phyloP scores from a whole-genome alignment of 2,113 vertebrate genomes.

The Nestor notabilis region DNA sequence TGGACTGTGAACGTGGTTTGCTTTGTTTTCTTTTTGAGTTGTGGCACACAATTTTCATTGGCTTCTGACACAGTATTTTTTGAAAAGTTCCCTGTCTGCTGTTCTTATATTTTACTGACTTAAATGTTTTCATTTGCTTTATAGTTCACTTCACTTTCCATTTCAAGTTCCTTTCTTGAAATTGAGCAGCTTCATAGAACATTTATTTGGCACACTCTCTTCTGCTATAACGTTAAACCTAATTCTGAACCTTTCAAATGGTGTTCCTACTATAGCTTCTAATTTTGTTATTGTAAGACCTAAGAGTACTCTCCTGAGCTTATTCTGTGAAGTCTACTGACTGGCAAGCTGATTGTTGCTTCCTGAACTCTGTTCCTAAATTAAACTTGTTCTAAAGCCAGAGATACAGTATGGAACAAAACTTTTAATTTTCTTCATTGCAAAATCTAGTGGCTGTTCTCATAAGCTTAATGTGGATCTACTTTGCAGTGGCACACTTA shows the following conservation, averaged over 20 bases:
- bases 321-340: not conserved
- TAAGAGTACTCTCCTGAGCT: not conserved
- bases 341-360: not conserved
- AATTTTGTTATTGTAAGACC: not conserved
- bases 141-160: not conserved
- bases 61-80: not conserved
- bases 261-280: not conserved
- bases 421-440: not conserved
- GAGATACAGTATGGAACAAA: not conserved
- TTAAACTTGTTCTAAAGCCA: not conserved
- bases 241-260: not conserved
- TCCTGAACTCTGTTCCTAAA: not conserved
- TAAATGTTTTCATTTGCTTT: not conserved
- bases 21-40: not conserved
- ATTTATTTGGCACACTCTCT: not conserved
- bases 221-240: not conserved
- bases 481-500: not conserved
- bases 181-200: not conserved
- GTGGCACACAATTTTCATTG: not conserved
- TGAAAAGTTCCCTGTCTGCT: not conserved
- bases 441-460: not conserved
- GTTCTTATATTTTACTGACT: not conserved
- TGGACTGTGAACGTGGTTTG: not conserved
- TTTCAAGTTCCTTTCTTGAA: not conserved
- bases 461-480: not conserved